Conservation (phyloP, 2,888 invertebrate species). For the Synanthedon tipuliformis region DNA sequence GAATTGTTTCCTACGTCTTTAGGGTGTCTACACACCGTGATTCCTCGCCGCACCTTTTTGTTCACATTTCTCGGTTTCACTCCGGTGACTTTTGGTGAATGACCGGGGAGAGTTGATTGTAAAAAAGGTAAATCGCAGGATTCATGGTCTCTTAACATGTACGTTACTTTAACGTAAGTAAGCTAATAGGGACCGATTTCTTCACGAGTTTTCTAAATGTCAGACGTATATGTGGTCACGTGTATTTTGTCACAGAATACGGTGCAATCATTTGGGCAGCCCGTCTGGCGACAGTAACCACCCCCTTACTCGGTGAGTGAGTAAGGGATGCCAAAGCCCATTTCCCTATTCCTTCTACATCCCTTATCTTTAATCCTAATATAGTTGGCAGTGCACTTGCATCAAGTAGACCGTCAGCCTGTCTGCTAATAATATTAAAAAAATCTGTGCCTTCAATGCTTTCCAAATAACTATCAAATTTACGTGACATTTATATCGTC, state of each 20-base stretch:
- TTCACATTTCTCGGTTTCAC: constrained; percentile 54
- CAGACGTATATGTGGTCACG: too few relatives aligned
- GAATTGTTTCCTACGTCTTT: constrained; percentile 24
- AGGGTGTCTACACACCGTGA: constrained; percentile 61
- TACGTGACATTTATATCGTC: constrained; percentile 45
- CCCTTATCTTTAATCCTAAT: too few relatives aligned
- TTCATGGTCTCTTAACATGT: constrained; percentile 54
- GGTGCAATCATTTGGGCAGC: too few relatives aligned
- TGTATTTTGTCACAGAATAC: too few relatives aligned
- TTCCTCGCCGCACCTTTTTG: constrained; percentile 62
- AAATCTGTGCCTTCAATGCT: not conserved
- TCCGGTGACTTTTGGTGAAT: constrained; percentile 60
- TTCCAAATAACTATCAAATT: not conserved
- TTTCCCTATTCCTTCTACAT: too few relatives aligned
- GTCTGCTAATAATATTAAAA: too few relatives aligned
- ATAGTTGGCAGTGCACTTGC: too few relatives aligned
- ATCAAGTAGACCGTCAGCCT: too few relatives aligned
- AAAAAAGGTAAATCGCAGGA: constrained; percentile 61
- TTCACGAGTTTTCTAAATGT: constrained; percentile 9
- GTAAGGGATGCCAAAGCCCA: too few relatives aligned
- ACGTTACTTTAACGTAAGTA: constrained; percentile 12
- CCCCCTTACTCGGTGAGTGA: too few relatives aligned
- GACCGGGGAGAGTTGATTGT: constrained; percentile 46
- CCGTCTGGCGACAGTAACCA: too few relatives aligned
- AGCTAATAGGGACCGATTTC: constrained; percentile 28